Evolutionary conservation across 1,140 invertebrate genomes (phyloP).

Genomic region (Drosophila watanabei): DNA sequence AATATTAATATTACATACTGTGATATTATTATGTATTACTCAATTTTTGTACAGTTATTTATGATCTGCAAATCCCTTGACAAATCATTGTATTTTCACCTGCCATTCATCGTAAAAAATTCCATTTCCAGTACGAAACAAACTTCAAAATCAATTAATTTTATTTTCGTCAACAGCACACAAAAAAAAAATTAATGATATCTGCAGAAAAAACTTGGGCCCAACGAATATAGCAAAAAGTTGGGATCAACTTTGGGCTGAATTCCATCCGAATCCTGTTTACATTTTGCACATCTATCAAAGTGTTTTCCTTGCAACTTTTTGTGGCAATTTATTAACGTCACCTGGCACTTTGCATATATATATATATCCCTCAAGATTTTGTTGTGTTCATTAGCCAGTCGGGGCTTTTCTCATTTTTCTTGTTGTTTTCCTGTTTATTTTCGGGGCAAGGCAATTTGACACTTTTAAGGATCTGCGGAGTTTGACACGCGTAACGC

Average conservation of each 20-base stretch:
- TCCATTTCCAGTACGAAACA: constrained; percentile 1
- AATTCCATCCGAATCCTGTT: constrained; percentile 30
- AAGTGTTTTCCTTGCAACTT: constrained; percentile 61
- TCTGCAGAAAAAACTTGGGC: constrained; percentile 47
- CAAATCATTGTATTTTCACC: constrained; percentile 23
- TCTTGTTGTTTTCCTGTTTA: constrained; percentile 53
- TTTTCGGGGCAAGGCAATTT: constrained; percentile 60
- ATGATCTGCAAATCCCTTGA: constrained; percentile 9
- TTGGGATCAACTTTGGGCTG: constrained; percentile 50
- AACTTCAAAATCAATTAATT: constrained; percentile 45
- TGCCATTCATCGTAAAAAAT: background rate
- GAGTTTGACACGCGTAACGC: constrained; percentile 81
- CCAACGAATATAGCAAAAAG: constrained; percentile 52
- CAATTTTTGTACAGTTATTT: background rate
- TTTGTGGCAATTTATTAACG: constrained; percentile 73
- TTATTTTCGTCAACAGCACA: constrained; percentile 51
- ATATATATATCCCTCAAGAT: constrained; percentile 30
- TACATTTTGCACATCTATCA: constrained; percentile 69
- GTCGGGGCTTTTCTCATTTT: constrained; percentile 44
- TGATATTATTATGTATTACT: too few species aligned
- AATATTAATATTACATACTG: too few species aligned
- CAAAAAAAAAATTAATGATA: constrained; percentile 71
- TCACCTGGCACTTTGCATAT: constrained; percentile 66
- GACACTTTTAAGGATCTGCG: constrained; percentile 76
- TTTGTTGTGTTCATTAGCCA: constrained; percentile 76